Evolutionary conservation across 2,113 vertebrate genomes (phyloP), one percentile per base, ranked within the genome.

Genomic region (Corythornis madagascariensis): DNA sequence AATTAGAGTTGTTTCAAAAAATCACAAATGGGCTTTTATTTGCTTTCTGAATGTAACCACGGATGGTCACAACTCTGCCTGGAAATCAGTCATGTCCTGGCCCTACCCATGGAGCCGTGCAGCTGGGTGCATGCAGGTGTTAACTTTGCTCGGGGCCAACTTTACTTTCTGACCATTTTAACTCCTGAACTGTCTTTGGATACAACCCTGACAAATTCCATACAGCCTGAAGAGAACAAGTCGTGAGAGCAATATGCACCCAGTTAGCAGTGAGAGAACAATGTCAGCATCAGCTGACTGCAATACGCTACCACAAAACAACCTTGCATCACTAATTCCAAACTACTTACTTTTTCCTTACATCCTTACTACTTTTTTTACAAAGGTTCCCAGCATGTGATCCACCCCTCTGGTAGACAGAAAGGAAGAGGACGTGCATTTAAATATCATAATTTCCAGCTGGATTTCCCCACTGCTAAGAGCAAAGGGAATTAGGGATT

Each of bases 401-500:
- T 26, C 75, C 82, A 47, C 53, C 82, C 86, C 76, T 43, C 67
- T 72, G 80, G 70, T 83, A 77, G 45, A 35, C 0, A 14, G 79
- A 48, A 91, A 87, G 47, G 16, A 87, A 64, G 79, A 91, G 38
- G 61, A 89, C 57, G 88, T 29, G 2, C 72, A 93, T 91, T 84
- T 74, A 65, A 55, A 42, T 57, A 56, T 59, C 55, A 47, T 66
- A 10, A 24, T 76, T 57, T 93, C 89, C 83, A 88, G 2, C 75
- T 86, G 83, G 47, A 82, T 92, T 83, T 86, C 91, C 64, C 78
- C 47, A 18, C 57, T 81, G 69, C 78, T 64, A 67, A 74, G 81
- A 79, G 59, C 21, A 75, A 78, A 79, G 92, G 76, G 92, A 94
- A 67, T 92, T 16, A 13, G 90, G 86, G 94, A 64, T 78, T 91